phyloP scores from a whole-genome alignment of 2,888 invertebrate species.

The Ametastegia equiseti region DNA sequence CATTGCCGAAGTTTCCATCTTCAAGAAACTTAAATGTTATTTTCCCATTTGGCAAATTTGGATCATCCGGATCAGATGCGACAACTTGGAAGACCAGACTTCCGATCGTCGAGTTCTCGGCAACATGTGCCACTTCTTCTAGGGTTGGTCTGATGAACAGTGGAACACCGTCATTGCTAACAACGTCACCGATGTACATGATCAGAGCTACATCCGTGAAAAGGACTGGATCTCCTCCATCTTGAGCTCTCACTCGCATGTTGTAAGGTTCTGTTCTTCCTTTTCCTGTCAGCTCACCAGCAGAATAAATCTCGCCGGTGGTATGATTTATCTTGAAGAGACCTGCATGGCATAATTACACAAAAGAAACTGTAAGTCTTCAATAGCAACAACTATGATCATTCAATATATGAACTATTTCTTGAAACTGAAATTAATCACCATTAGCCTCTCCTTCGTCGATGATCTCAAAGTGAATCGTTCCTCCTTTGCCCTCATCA shows the following conservation, averaged over 20 bases:
- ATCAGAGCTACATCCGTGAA: slow-evolving; percentile 81
- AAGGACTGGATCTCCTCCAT: slow-evolving; percentile 82
- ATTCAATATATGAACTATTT: background rate
- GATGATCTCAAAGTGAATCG: slow-evolving; percentile 84
- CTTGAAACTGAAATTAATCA: slow-evolving; percentile 64
- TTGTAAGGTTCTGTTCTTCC: slow-evolving; percentile 87
- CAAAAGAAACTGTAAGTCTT: background rate
- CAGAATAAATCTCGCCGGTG: slow-evolving; percentile 84
- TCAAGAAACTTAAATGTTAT: slow-evolving; percentile 85
- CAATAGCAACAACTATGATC: background rate
- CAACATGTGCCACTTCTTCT: slow-evolving; percentile 84
- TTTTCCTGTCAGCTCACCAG: slow-evolving; percentile 83
- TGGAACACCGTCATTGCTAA: slow-evolving; percentile 89
- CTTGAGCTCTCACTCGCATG: slow-evolving; percentile 83
- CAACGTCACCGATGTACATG: slow-evolving; percentile 87
- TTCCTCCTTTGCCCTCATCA: slow-evolving; percentile 86
- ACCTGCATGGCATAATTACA: slow-evolving; percentile 73
- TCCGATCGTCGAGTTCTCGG: slow-evolving; percentile 87
- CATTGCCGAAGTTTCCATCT: slow-evolving; percentile 78
- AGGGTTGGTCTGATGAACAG: slow-evolving; percentile 84
- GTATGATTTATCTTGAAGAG: slow-evolving; percentile 82
- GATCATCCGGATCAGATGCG: slow-evolving; percentile 88
- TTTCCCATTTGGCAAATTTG: slow-evolving; percentile 85
- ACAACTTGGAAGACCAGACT: slow-evolving; percentile 87
- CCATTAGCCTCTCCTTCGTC: slow-evolving; percentile 86